phyloP scores from a whole-genome alignment of 1,140 invertebrate genomes.

The Sipha flava region DNA sequence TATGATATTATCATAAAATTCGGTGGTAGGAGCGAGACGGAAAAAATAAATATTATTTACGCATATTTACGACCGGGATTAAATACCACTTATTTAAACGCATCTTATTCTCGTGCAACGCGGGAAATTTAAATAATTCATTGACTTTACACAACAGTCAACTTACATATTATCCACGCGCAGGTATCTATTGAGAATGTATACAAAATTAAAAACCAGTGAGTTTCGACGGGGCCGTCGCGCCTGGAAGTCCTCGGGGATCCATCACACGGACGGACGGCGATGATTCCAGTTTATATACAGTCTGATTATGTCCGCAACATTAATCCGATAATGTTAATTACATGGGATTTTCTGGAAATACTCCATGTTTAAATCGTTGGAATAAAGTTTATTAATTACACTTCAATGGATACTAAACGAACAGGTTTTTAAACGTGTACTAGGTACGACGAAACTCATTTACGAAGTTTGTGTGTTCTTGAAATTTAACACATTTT shows the following conservation, averaged over 20 bases:
- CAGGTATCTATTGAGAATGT: too few relatives aligned
- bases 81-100: background rate
- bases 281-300: slow-evolving; percentile 2
- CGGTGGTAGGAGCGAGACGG: too few relatives aligned
- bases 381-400: slow-evolving; percentile 28
- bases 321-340: slow-evolving; percentile 24
- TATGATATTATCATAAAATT: too few relatives aligned
- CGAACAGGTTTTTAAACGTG: slow-evolving; percentile 1
- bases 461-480: background rate
- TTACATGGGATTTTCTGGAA: slow-evolving; percentile 16
- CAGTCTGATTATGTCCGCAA: background rate
- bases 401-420: background rate
- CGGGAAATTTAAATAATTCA: too few relatives aligned
- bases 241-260: background rate
- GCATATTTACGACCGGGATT: background rate
- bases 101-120: too few relatives aligned
- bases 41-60: background rate
- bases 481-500: background rate
- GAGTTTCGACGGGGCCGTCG: background rate
- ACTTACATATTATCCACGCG: too few relatives aligned
- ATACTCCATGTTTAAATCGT: slow-evolving; percentile 10
- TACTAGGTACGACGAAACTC: background rate
- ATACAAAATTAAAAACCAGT: background rate
- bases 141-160: too few relatives aligned
- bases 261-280: background rate